Evolutionary conservation across 1,140 invertebrate species (phyloP).

Genomic region (Trinorchestia longiramus): DNA sequence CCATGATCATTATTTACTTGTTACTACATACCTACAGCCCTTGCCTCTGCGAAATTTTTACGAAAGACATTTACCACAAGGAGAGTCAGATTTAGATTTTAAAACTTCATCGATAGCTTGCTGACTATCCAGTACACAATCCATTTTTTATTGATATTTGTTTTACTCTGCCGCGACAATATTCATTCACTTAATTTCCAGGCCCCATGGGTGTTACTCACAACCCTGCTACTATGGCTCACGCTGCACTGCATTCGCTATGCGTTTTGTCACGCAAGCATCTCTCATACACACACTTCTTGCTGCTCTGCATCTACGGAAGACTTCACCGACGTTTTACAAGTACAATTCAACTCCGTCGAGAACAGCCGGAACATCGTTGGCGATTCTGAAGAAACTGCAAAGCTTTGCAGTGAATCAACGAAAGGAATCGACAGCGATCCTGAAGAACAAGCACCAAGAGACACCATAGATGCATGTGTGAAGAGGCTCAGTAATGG

Average conservation of each 20-base stretch:
- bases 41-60: background rate
- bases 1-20: background rate
- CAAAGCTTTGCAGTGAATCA: background rate
- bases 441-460: background rate
- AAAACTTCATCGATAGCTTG: background rate
- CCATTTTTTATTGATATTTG: background rate
- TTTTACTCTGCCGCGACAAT: background rate
- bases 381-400: slow-evolving; percentile 13
- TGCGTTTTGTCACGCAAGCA: slow-evolving; percentile 59
- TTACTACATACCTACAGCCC: background rate
- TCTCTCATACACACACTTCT: slow-evolving; percentile 34
- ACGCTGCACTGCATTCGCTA: slow-evolving; percentile 56
- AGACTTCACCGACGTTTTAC: background rate
- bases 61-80: background rate
- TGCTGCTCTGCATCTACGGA: slow-evolving; percentile 51
- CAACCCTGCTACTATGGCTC: background rate
- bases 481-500: background rate
- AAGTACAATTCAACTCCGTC: background rate
- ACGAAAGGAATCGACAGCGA: background rate
- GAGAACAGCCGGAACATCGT: slow-evolving; percentile 12
- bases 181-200: slow-evolving; percentile 10
- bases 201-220: slow-evolving; percentile 57
- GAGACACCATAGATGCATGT: background rate
- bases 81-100: background rate
- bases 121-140: too few relatives aligned